phyloP scores from a whole-genome alignment of 2,113 vertebrate genomes.

The Strigops habroptila region DNA sequence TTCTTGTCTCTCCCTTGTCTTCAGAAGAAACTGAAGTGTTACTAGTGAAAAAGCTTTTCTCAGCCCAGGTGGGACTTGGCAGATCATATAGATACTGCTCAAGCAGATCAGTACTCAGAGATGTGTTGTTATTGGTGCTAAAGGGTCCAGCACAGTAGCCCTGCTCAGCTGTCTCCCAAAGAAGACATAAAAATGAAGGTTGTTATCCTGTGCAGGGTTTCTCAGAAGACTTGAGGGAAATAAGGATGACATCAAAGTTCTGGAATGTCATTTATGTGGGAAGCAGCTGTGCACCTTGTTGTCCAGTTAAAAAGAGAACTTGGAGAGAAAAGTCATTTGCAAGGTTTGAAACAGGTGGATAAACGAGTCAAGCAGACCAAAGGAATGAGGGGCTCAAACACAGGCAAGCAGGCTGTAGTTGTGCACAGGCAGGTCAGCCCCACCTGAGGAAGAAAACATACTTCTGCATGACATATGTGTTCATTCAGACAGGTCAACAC shows the following conservation, averaged over 20 bases:
- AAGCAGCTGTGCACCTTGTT: not conserved
- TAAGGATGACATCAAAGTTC: constrained; percentile 9
- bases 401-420: not conserved
- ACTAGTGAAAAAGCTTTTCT: not conserved
- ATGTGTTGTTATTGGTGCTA: not conserved
- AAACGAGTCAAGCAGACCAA: not conserved
- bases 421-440: not conserved
- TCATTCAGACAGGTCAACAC: not conserved
- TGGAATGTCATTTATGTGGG: not conserved
- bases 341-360: not conserved
- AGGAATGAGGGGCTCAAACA: not conserved
- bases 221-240: not conserved
- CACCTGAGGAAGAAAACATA: not conserved
- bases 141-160: not conserved
- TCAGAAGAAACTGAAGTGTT: not conserved
- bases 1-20: not conserved
- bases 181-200: not conserved
- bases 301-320: not conserved
- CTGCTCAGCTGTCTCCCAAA: not conserved
- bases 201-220: not conserved
- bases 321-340: not conserved
- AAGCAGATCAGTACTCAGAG: not conserved
- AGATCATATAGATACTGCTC: not conserved
- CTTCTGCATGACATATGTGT: not conserved
- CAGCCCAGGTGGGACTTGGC: not conserved